These are phyloP conservation scores for Calephelis virginiensis DNA, from an alignment of 1,140 invertebrate species.

Conservation along the genomic window DNA sequence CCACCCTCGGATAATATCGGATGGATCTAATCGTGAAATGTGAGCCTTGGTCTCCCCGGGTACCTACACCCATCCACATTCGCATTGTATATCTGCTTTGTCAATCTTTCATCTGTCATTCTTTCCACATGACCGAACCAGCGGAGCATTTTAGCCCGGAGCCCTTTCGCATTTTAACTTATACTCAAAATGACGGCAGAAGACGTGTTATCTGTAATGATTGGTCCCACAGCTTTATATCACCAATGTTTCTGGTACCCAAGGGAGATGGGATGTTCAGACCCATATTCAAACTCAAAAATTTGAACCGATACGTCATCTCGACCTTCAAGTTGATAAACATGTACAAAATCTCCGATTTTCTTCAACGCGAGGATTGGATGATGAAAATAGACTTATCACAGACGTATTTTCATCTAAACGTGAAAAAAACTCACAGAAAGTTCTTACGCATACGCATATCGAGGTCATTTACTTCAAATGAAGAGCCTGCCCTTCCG, in stretches of 20 bases:
- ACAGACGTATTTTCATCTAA: slow-evolving; percentile 1
- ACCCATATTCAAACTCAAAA: slow-evolving; percentile 23
- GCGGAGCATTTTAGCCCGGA: no score
- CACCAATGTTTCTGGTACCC: slow-evolving; percentile 17
- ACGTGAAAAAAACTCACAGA: slow-evolving; percentile 5
- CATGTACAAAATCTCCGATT: not conserved
- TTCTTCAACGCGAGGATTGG: not conserved
- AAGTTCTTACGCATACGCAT: slow-evolving; percentile 13
- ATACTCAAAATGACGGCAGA: not conserved
- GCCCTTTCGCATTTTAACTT: no score
- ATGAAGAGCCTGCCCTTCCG: slow-evolving; percentile 26
- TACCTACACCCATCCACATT: no score
- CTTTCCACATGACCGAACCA: no score
- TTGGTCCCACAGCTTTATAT: slow-evolving; percentile 19
- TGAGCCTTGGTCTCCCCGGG: no score
- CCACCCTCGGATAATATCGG: no score
- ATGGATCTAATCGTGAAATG: no score
- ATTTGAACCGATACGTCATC: slow-evolving; percentile 3
- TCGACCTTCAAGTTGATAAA: not conserved
- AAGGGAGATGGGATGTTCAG: slow-evolving; percentile 20
- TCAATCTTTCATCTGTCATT: no score
- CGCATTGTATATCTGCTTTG: no score
- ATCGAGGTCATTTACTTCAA: slow-evolving; percentile 13
- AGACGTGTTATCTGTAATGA: not conserved
- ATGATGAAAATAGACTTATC: slow-evolving; percentile 9